Evolutionary conservation across 2,888 invertebrate genomes (phyloP), one percentile per base, ranked within the genome.

Genomic region (Sinopyrophorus schimmeli): DNA sequence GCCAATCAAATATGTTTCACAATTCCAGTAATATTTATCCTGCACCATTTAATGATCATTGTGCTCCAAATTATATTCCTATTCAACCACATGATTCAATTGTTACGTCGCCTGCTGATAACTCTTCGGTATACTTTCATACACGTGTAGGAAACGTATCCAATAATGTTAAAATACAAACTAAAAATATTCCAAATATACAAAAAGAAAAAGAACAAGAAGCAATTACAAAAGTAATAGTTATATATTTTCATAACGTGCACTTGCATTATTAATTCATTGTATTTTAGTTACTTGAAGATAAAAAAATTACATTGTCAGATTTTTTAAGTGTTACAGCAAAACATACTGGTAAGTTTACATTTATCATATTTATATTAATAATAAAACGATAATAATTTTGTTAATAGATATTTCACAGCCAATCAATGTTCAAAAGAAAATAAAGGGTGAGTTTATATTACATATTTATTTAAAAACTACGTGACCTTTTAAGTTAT

Each of bases 401-500:
- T 14, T n/a, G 23, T 21, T 20, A 21, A 57, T 60, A 66, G 63
- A 63, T 63, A 60, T 49, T 35, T 57, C 68, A 42, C 61, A 59
- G 39, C 63, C 71, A 7, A 60, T 60, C 48, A 62, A 68, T 56
- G 60, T 72, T 38, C 65, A 69, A 60, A 70, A 69, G 57, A 74
- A 73, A 65, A 64, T 73, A 18, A 68, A 70, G 63, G 74, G 74
- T 74, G 68, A 73, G 73, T 70, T 20, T 15, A n/a, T n/a, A n/a
- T n/a, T n/a, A n/a, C n/a, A n/a, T n/a, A n/a, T n/a, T n/a, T n/a
- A n/a, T n/a, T n/a, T n/a, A n/a, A n/a, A n/a, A n/a, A n/a, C n/a
- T n/a, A n/a, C n/a, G n/a, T n/a, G n/a, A n/a, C n/a, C n/a, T n/a
- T n/a, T n/a, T n/a, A n/a, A n/a, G n/a, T n/a, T n/a, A n/a, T n/a